A percentile compares a stretch with the other conserved stretches of the same genome.
phyloP scores from a whole-genome alignment of 2,113 vertebrate genomes.

The Corvus hawaiiensis region DNA sequence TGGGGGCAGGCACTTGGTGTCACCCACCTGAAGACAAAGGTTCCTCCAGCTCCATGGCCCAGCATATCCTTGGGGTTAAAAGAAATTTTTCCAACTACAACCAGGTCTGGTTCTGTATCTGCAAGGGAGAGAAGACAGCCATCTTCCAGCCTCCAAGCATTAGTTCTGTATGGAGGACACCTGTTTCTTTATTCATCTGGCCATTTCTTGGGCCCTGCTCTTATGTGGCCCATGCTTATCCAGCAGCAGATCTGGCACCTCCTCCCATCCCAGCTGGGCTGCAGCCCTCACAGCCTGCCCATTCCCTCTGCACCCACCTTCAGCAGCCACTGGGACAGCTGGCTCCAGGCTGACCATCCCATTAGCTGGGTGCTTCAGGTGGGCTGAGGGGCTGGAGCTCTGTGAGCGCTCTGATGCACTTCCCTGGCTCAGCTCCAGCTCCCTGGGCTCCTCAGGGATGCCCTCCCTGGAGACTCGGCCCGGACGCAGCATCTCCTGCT shows the following conservation, averaged over 20 bases:
- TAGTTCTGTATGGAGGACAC: neutral
- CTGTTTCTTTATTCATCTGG: neutral
- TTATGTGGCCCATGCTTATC: neutral
- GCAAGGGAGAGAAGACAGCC: neutral
- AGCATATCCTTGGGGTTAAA: slow-evolving; percentile 85
- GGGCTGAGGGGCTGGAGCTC: neutral
- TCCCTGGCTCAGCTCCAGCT: neutral
- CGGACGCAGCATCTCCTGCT: neutral
- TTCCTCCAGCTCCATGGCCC: slow-evolving; percentile 89
- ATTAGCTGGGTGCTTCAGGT: neutral
- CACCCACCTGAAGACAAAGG: slow-evolving; percentile 90
- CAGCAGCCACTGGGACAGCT: neutral
- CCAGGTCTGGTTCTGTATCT: slow-evolving; percentile 55
- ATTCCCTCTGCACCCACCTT: slow-evolving; percentile 6
- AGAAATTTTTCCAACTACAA: slow-evolving; percentile 90
- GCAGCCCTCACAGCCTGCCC: neutral
- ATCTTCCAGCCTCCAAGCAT: neutral
- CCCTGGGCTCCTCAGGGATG: neutral
- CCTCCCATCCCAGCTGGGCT: neutral
- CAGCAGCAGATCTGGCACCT: neutral
- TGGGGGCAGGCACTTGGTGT: accelerated
- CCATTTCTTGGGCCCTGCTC: neutral
- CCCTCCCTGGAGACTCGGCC: neutral
- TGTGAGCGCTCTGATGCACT: neutral
- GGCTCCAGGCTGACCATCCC: neutral